Percentiles rank a stretch among this genome's conserved stretches.
Conservation (phyloP, 2,888 invertebrate species). For the Entomobrya multifasciata region DNA sequence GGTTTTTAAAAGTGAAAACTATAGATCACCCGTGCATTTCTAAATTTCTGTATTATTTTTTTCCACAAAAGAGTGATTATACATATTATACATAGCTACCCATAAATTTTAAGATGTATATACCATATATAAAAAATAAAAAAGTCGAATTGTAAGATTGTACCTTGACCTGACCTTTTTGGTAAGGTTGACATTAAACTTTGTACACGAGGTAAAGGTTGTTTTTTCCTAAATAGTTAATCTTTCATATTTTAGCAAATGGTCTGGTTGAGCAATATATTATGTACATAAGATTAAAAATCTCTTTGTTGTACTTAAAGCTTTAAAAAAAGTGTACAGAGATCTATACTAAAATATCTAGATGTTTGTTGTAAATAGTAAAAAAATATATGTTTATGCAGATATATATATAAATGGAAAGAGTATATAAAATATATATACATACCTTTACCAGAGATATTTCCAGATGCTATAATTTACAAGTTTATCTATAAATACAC, state of each 20-base stretch:
- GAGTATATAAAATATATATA: conserved; percentile 12
- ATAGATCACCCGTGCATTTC: conserved; percentile 52
- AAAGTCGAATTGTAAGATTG: no score
- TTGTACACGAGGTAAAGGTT: no score
- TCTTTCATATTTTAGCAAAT: no score
- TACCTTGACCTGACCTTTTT: no score
- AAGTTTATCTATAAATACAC: background rate
- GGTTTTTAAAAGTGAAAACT: conserved; percentile 67
- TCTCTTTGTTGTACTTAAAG: no score
- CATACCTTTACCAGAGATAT: conserved; percentile 7
- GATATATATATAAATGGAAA: background rate
- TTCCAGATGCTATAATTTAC: conserved; percentile 12
- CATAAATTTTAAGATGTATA: background rate
- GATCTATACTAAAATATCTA: conserved; percentile 18
- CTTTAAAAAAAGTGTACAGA: no score
- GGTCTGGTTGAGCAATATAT: no score
- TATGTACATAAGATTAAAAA: no score
- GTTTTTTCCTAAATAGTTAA: no score
- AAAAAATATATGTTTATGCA: no score
- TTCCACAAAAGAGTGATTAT: background rate
- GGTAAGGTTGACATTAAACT: no score
- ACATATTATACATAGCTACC: background rate
- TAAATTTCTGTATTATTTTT: conserved; percentile 14
- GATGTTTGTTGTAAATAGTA: background rate
- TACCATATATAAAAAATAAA: no score